These are phyloP conservation scores for Bombyx mandarina DNA, from an alignment of 1,140 invertebrate genomes.

Conservation along the genomic window DNA sequence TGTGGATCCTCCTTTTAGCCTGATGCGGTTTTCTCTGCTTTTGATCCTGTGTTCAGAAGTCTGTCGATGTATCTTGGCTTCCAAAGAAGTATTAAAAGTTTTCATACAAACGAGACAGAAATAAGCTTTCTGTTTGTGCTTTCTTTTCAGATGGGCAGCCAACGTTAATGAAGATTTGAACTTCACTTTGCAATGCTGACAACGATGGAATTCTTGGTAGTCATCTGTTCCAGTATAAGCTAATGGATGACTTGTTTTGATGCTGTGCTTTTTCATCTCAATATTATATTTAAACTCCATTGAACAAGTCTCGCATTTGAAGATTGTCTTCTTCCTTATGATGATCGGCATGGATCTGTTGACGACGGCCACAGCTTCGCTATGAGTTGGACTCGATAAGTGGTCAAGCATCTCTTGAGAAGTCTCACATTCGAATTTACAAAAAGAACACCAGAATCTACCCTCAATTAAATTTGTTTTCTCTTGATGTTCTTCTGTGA, in stretches of 20 bases:
- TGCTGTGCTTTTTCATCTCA: conserved; percentile 77
- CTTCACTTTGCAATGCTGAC: conserved; percentile 71
- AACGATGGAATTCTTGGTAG: conserved; percentile 76
- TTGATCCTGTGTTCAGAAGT: conserved; percentile 74
- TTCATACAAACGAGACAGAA: conserved; percentile 78
- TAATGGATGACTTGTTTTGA: conserved; percentile 67
- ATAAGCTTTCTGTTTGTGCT: conserved; percentile 72
- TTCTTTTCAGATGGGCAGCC: conserved; percentile 75
- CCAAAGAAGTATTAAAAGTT: conserved; percentile 73
- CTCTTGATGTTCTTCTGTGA: conserved; percentile 73
- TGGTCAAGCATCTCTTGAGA: conserved; percentile 80
- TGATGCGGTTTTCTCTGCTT: conserved; percentile 52
- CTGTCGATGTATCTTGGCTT: conserved; percentile 78
- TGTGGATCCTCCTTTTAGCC: conserved; percentile 42
- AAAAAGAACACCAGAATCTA: conserved; percentile 81
- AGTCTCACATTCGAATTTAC: conserved; percentile 79
- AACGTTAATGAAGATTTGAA: conserved; percentile 75
- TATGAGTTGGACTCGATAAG: conserved; percentile 76
- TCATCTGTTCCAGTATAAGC: conserved; percentile 72
- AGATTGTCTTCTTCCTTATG: conserved; percentile 77
- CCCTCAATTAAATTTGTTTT: conserved; percentile 71
- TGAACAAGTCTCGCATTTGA: conserved; percentile 75
- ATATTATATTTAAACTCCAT: conserved; percentile 79
- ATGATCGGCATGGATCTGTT: conserved; percentile 86
- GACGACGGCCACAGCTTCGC: conserved; percentile 79